Base-by-base conservation (phyloP, 2,113 vertebrate genomes). In the Aphyosemion australe region DNA sequence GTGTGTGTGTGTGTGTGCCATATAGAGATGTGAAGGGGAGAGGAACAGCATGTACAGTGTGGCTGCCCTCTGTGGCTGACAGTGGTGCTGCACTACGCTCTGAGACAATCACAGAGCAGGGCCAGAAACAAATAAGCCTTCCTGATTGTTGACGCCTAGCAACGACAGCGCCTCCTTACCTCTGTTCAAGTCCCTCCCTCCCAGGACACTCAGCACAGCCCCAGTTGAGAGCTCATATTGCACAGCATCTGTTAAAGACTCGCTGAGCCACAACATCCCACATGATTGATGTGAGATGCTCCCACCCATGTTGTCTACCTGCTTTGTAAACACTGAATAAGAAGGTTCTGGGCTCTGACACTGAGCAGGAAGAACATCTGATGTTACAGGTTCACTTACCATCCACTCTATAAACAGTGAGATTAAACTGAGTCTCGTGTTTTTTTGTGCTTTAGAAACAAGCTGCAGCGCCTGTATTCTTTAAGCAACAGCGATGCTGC, bases 71-170 rank as follows among this genome's bases (percentile, higher is more conserved):
- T 81, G 75, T 89, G 87, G 87, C 74, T 39, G 59, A 63, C 56
- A 60, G 71, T 21, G 46, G 76, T 19, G 67, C 42, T 86, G 74
- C 84, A 85, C 52, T 52, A 57, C 78, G 64, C 45, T 70, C 60
- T 71, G 79, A 71, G 68, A 74, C 69, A 69, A 57, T 48, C 48
- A 58, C 13, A 74, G 62, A 80, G 78, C 57, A 80, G 55, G 63
- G 73, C 69, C 76, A 60, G 72, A 86, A 86, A 83, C 67, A 76
- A 76, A 82, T 48, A 76, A 69, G 78, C 72, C 87, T 74, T 31
- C 0, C 6, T 74, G 70, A 57, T 69, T 45, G 48, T 63, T 42
- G 78, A 88, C 84, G 79, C 93, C 89, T 88, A 55, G 91, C 91
- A 89, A 90, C 89, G 61, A 39, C 9, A 84, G 42, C 57, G 71